Base-by-base conservation (phyloP, 1,140 invertebrate genomes). In the Geopemphigus sp. region DNA sequence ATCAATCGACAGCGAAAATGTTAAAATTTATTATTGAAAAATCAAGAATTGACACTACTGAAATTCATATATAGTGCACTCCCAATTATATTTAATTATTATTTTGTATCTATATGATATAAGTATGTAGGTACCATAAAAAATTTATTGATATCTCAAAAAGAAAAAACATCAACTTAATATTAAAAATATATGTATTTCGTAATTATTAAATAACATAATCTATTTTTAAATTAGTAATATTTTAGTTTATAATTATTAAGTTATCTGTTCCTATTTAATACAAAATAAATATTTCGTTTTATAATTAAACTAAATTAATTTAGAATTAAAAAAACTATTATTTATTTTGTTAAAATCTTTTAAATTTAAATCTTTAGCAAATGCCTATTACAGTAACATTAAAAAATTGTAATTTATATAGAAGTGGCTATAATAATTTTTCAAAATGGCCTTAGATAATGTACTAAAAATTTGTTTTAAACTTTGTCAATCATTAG, bases 1-100 rank as follows among this genome's bases (percentile, higher is more conserved):
- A 66, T 66, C 64, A 66, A 14, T 66, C 39, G 47, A 47, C 64
- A 66, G n/a, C 32, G 1, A 45, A 66, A 64, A 66, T 24, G 45
- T 24, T 6, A 4, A n/a, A 56, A 22, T 22, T 56, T 56, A 56
- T 56, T 19, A 22, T 54, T 56, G n/a, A n/a, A 22, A 56, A 5
- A 56, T 56, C 54, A 56, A n/a, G 19, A 56, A n/a, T 56, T 56
- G 17, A 56, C 17, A 22, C 54, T 54, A 32, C 15, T 8, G 22
- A 22, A 56, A 45, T 66, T 12, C n/a, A 24, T 47, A 22, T 66
- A 66, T 5, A 66, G 32, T 32, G 8, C 3, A 39, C 14, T 50
- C 47, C 5, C 47, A 39, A 4, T 39, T 39, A 39, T 4, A 39
- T 4, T 50, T 50, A 8, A 50, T 56, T 56, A 56, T 56, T 56